Base-by-base conservation (phyloP, 2,113 vertebrate genomes). In the Leptodactylus fuscus region DNA sequence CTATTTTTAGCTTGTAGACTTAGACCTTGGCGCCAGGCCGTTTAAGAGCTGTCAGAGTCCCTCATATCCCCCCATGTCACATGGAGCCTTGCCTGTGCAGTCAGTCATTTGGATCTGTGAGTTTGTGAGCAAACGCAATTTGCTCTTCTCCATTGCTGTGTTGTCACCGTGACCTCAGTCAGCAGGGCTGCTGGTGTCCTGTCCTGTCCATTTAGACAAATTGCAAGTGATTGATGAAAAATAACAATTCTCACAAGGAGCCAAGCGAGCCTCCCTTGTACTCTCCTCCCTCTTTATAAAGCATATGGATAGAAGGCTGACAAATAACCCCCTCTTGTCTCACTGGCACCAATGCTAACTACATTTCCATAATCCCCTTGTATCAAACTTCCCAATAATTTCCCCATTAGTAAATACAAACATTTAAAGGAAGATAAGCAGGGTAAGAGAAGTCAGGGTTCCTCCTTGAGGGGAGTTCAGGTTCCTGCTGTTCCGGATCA, bases 21-120 rank as follows among this genome's bases (percentile, higher is more conserved):
- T 92, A 93, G 94, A 94, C 94, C 94, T 93, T 96, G 96, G 96
- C 96, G 96, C 96, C 96, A 97, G 96, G 95, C 95, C 94, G 95
- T 96, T 97, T 96, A 97, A 96, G 96, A 97, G 94, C 96, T 96
- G 96, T 97, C 96, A 97, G 94, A 96, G 95, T 96, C 95, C 95
- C 94, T 97, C 96, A 97, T 97, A 96, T 96, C 94, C 95, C 96
- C 93, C 94, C 91, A 91, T 95, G 96, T 97, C 96, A 97, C 96
- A 95, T 94, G 95, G 93, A 94, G 90, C 93, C 90, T 91, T 91
- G 89, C 90, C 87, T 90, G 85, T 86, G 70, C 87, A 87, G 89
- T 87, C 86, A 89, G 87, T 89, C 87, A 89, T 90, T 91, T 84
- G 91, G 90, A 89, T 88, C 89, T 65, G 90, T 89, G 90, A 88